Base-by-base conservation (phyloP, 2,797 vertebrate genomes). In the Todus mexicanus region DNA sequence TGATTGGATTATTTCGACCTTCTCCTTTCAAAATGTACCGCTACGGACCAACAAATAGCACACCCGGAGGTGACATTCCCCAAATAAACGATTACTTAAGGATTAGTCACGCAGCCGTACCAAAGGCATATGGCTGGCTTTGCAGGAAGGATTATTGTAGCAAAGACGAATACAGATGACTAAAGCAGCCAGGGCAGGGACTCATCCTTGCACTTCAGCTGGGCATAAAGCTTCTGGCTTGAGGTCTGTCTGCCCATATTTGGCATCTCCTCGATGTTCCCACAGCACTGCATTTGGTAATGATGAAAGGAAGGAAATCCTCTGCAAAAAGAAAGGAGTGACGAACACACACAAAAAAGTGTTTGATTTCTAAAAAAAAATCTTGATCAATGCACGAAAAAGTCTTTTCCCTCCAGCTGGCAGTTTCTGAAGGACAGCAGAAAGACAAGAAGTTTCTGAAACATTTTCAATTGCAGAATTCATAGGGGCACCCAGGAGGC, bases 81-180 rank as follows among this genome's bases (percentile, higher is more conserved):
- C 93, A 93, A 69, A 94, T 87, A 94, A 96, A 83, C 3, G 43
- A 89, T 89, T 95, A 92, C 95, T 96, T 94, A 80, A 92, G 89
- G 87, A 94, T 95, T 96, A 95, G 93, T 94, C 95, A 96, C 37
- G 15, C 90, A 74, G 87, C 90, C 80, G 80, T 71, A 83, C n/a
- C 0, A 1, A 75, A 91, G 66, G 66, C 86, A 56, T 14, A 54
- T 4, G 72, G 84, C 61, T 91, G 92, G 88, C 92, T 95, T 85
- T 92, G 89, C 90, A 93, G 84, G 78, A 85, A 87, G 81, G 92
- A 78, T 80, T 81, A 51, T 4, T 57, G 82, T 5, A 91, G 43
- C 84, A 77, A 61, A 90, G 75, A 78, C 56, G 87, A 95, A 96
- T 94, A 88, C 80, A 84, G 83, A 93, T 91, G 80, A 90, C 26